These are phyloP conservation scores for Diglossa cyanea DNA, from an alignment of 2,797 vertebrate genomes.

Conservation along the genomic window DNA sequence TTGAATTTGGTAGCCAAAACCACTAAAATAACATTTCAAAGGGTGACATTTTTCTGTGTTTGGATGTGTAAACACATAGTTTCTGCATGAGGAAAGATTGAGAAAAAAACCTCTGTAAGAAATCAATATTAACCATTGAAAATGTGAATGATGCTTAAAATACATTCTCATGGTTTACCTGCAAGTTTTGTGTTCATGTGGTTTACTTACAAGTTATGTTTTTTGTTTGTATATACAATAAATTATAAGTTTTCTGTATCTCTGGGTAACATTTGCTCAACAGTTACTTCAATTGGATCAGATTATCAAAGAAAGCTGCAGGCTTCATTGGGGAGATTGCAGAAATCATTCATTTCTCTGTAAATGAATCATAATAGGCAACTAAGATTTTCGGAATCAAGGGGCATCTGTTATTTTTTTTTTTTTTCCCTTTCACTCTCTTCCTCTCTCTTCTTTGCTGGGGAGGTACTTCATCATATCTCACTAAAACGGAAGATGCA, in stretches of 20 bases:
- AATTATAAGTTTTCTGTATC: background rate
- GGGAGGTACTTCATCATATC: slow-evolving; percentile 66
- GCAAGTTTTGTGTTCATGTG: background rate
- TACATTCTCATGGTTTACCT: background rate
- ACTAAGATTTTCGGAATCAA: slow-evolving; percentile 55
- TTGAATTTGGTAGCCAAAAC: slow-evolving; percentile 11
- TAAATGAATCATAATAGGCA: slow-evolving; percentile 57
- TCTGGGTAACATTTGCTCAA: slow-evolving; percentile 38
- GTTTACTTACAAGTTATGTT: slow-evolving; percentile 5
- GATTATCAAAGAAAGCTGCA: slow-evolving; percentile 40
- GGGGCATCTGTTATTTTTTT: background rate
- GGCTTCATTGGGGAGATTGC: slow-evolving; percentile 5
- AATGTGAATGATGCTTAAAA: slow-evolving; percentile 30
- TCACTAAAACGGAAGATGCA: slow-evolving; percentile 61
- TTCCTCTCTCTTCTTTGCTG: slow-evolving; percentile 12
- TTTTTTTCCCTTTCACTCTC: background rate
- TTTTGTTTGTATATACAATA: background rate
- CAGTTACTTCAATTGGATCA: slow-evolving; percentile 28
- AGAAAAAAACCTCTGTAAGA: background rate
- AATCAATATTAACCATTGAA: slow-evolving; percentile 31
- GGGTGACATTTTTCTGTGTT: background rate
- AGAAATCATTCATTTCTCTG: slow-evolving; percentile 58
- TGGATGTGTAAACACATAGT: background rate
- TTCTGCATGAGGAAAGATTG: background rate
- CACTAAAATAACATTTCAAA: background rate